Conservation (phyloP, 2,113 vertebrate species). For the Solea senegalensis region DNA sequence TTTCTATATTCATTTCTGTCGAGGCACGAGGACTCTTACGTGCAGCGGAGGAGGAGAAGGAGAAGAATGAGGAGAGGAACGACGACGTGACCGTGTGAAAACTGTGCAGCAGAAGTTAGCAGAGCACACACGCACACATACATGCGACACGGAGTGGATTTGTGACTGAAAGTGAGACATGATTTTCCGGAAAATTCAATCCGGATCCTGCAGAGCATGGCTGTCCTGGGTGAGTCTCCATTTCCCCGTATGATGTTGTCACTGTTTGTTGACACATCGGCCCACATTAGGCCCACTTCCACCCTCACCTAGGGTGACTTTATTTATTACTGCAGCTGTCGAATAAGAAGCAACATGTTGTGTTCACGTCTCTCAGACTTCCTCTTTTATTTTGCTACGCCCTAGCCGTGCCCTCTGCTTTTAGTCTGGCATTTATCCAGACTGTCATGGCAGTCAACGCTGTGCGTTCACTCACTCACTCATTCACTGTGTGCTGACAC, state of each 20-base stretch:
- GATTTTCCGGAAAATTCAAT: constrained; percentile 66
- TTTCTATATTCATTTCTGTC: not conserved
- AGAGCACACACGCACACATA: not conserved
- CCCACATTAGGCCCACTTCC: too few species aligned
- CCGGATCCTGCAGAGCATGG: constrained; percentile 55
- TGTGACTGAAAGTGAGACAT: constrained; percentile 41
- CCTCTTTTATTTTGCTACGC: constrained; percentile 19
- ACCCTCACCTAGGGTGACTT: too few species aligned
- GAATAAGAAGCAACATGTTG: not conserved
- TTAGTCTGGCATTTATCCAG: constrained; percentile 19
- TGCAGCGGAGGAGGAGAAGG: constrained; percentile 22
- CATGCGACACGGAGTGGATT: constrained; percentile 6
- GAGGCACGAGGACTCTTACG: constrained; percentile 30
- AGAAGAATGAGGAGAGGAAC: constrained; percentile 17
- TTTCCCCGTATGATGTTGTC: not conserved
- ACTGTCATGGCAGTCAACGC: not conserved
- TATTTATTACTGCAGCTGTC: too few species aligned
- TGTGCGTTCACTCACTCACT: too few species aligned
- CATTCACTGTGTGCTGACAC: constrained; percentile 10
- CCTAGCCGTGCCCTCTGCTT: not conserved
- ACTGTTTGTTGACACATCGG: not conserved
- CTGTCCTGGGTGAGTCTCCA: constrained; percentile 63
- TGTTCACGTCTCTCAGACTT: constrained; percentile 23
- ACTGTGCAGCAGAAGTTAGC: constrained; percentile 3
- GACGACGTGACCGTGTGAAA: constrained; percentile 6